A percentile compares a stretch with the other conserved stretches of the same genome.
Conservation (phyloP, 2,113 vertebrate species). For the Craseonycteris thonglongyai region DNA sequence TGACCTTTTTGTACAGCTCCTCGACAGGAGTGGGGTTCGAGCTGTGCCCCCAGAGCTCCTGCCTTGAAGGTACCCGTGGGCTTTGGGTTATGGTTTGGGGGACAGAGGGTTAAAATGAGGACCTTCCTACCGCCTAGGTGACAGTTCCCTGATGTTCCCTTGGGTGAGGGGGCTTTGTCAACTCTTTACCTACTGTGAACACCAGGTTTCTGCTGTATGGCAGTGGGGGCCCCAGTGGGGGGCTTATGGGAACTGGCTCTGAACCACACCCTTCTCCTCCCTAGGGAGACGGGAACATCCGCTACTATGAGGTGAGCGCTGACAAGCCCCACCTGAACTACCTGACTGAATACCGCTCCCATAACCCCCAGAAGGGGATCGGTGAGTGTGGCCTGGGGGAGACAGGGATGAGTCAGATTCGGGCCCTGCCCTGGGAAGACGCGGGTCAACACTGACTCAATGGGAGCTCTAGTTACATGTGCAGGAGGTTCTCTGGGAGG, state of each 20-base stretch:
- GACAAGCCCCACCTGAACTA: slow-evolving; percentile 90
- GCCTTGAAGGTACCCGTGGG: not conserved
- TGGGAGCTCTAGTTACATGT: not conserved
- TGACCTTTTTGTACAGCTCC: not conserved
- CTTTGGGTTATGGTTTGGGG: not conserved
- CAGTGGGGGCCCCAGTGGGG: not conserved
- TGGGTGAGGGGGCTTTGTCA: not conserved
- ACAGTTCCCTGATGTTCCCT: not conserved
- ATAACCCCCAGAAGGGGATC: slow-evolving; percentile 91
- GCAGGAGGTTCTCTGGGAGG: not conserved
- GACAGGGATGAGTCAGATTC: not conserved
- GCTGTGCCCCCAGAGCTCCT: not conserved
- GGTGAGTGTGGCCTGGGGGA: slow-evolving; percentile 78
- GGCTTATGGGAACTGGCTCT: not conserved
- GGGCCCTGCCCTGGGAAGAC: not conserved
- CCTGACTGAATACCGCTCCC: slow-evolving; percentile 89
- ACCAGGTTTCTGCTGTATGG: not conserved
- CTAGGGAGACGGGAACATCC: slow-evolving; percentile 93
- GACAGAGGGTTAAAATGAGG: not conserved
- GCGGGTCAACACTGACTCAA: not conserved
- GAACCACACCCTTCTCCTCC: not conserved
- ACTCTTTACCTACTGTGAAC: not conserved
- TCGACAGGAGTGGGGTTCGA: not conserved
- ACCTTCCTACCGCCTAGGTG: not conserved
- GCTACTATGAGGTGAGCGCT: slow-evolving; percentile 90